phyloP scores from a whole-genome alignment of 23 tunicate genomes.

The Botrylloides violaceus region DNA sequence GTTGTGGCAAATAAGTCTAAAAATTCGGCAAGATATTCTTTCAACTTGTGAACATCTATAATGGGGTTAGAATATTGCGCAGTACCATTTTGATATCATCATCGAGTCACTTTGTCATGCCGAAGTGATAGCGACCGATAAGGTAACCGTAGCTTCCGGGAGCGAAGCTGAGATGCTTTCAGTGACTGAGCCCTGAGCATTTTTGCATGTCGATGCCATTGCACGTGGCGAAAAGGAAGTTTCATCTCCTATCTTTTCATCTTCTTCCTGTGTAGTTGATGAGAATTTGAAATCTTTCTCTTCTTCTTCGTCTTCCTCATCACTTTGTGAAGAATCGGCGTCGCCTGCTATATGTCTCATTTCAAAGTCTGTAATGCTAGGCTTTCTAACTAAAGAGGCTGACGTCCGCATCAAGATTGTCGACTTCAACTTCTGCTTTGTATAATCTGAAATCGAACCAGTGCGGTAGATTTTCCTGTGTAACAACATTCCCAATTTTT shows the following conservation, averaged over 20 bases:
- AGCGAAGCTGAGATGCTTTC: not conserved
- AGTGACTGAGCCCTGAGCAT: not conserved
- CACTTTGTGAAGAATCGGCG: not conserved
- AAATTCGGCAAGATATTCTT: not conserved
- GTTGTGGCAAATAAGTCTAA: too few relatives aligned
- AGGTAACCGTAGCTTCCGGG: not conserved
- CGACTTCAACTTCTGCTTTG: slow-evolving; percentile 46
- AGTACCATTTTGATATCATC: not conserved
- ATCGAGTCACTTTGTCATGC: not conserved
- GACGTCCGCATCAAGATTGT: slow-evolving; percentile 54
- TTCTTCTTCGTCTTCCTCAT: not conserved
- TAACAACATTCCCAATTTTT: not conserved
- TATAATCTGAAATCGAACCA: slow-evolving; percentile 71
- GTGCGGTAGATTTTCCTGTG: slow-evolving; percentile 38
- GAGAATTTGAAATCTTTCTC: not conserved
- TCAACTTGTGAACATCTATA: too few relatives aligned
- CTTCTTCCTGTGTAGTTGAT: too few relatives aligned
- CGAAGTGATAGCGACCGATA: not conserved
- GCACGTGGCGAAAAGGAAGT: not conserved
- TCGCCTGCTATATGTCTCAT: not conserved
- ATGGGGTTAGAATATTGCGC: not conserved
- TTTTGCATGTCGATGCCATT: not conserved
- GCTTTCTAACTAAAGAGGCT: slow-evolving; percentile 80
- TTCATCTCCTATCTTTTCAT: too few relatives aligned
- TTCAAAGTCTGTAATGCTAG: slow-evolving; percentile 64